Percentiles rank a stretch among this genome's conserved stretches.
These are phyloP conservation scores for Potamilus streckersoni DNA, from an alignment of 1,140 invertebrate genomes.

Conservation along the genomic window DNA sequence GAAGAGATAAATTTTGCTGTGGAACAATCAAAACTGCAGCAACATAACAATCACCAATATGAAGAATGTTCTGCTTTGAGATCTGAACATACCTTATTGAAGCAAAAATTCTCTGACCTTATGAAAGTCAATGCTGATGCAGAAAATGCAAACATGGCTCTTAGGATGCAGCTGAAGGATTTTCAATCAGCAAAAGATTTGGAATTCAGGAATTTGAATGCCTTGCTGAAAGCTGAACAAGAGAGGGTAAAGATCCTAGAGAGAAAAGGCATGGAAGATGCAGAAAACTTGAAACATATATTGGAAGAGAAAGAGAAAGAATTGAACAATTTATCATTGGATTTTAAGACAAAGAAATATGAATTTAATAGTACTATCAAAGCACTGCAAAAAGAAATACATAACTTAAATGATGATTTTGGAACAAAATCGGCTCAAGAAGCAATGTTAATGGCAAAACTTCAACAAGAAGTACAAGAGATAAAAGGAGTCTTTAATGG, in stretches of 20 bases:
- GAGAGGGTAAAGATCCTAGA: conserved; percentile 4
- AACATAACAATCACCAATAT: conserved; percentile 17
- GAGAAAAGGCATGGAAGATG: conserved; percentile 10
- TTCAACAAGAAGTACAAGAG: conserved; percentile 23
- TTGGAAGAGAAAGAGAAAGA: no score
- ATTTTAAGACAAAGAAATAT: no score
- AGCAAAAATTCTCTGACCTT: conserved; percentile 20
- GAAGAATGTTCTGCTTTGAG: no score
- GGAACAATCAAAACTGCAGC: conserved; percentile 24
- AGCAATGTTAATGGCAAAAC: conserved; percentile 20
- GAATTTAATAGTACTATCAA: conserved; percentile 17
- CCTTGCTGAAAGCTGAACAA: conserved; percentile 26
- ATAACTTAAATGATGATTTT: conserved; percentile 22
- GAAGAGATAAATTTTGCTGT: conserved; percentile 23
- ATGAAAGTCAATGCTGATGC: not conserved
- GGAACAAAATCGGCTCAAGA: conserved; percentile 21
- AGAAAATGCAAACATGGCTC: no score
- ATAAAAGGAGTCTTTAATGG: conserved; percentile 4
- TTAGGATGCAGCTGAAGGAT: conserved; percentile 21
- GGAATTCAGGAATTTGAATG: conserved; percentile 18
- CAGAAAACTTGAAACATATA: not conserved
- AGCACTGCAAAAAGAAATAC: conserved; percentile 12
- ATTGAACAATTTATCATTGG: no score
- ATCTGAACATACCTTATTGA: conserved; percentile 15
- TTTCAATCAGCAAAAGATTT: not conserved